Evolutionary conservation across 2,888 invertebrate species (phyloP).

Genomic region (Drosophila engyochracea): DNA sequence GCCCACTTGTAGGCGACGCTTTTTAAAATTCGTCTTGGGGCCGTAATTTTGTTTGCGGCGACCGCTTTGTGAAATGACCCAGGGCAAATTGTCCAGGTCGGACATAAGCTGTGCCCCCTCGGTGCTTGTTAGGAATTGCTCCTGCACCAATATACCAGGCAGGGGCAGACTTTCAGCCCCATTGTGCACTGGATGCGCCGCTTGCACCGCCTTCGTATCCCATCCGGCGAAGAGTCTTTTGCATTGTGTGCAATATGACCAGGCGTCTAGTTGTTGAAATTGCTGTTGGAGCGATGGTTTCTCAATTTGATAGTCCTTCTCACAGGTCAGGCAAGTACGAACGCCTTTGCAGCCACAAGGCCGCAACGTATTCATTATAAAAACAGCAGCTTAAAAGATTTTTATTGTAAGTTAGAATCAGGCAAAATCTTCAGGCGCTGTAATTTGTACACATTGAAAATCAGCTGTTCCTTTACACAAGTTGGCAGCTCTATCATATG

Average conservation of each 20-base stretch:
- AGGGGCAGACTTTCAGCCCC: conserved; percentile 70
- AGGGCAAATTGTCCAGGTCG: conserved; percentile 92
- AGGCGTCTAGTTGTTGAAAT: conserved; percentile 87
- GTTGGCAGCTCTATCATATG: conserved; percentile 18
- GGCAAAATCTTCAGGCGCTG: neutral
- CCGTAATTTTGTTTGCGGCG: conserved; percentile 98
- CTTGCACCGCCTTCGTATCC: conserved; percentile 87
- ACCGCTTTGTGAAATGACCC: conserved; percentile 98
- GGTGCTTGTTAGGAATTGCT: conserved; percentile 90
- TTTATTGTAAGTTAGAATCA: neutral
- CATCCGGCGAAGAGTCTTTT: conserved; percentile 91
- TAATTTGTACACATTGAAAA: neutral
- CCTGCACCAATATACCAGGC: conserved; percentile 89
- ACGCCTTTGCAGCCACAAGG: conserved; percentile 96
- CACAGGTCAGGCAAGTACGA: conserved; percentile 95
- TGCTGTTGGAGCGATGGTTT: conserved; percentile 83
- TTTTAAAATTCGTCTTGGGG: conserved; percentile 99
- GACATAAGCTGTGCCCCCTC: conserved; percentile 90
- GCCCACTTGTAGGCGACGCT: conserved; percentile 91
- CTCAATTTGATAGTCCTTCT: conserved; percentile 88
- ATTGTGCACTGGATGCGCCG: conserved; percentile 89
- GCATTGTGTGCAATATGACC: conserved; percentile 92
- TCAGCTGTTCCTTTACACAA: conserved; percentile 2
- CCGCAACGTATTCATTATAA: conserved; percentile 85
- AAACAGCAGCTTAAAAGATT: neutral